phyloP scores from a whole-genome alignment of 2,113 vertebrate genomes.

The Serinus canaria region DNA sequence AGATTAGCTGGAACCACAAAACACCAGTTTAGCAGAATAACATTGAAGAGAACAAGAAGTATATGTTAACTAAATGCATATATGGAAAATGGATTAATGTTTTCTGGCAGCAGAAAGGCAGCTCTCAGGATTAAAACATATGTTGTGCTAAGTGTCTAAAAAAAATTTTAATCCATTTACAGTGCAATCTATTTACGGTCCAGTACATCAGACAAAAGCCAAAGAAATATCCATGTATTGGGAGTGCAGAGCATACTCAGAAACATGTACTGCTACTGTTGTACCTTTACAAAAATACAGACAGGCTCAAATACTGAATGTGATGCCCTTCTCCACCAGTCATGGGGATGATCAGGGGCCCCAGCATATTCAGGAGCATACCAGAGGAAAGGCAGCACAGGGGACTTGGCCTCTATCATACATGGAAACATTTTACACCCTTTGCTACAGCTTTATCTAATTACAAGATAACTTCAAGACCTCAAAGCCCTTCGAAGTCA shows the following conservation, averaged over 20 bases:
- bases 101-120: conserved; percentile 30
- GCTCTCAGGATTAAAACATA: background rate
- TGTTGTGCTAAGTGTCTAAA: background rate
- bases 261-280: background rate
- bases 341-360: background rate
- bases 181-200: background rate
- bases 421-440: background rate
- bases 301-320: background rate
- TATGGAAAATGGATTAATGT: background rate
- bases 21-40: background rate
- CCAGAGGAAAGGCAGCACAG: background rate
- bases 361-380: background rate
- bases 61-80: background rate
- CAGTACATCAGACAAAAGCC: background rate
- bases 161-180: background rate
- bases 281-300: background rate
- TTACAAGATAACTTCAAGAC: background rate
- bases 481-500: background rate
- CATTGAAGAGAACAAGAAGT: background rate
- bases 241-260: background rate
- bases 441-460: background rate
- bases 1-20: background rate
- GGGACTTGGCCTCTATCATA: background rate
- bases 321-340: background rate
- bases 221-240: background rate